Evolutionary conservation across 2,113 vertebrate genomes (phyloP).

Genomic region (Seriola aureovittata): DNA sequence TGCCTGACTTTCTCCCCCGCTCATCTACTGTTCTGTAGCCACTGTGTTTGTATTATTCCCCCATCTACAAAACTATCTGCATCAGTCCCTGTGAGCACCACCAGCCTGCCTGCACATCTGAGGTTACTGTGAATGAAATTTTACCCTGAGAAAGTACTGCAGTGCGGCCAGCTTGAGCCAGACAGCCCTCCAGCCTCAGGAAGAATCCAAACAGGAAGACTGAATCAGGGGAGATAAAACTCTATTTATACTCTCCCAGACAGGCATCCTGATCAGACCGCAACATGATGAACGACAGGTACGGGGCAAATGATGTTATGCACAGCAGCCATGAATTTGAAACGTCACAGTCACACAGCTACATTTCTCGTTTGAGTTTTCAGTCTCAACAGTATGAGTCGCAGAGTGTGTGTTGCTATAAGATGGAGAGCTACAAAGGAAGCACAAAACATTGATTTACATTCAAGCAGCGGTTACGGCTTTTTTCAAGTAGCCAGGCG

Average conservation of each 20-base stretch:
- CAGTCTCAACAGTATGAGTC: background rate
- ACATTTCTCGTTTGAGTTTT: background rate
- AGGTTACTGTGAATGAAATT: constrained; percentile 32
- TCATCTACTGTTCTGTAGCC: background rate
- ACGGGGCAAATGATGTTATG: background rate
- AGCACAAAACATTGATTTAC: constrained; percentile 24
- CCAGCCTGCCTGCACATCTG: constrained; percentile 12
- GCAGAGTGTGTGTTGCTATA: background rate
- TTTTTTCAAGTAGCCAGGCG: constrained; percentile 1
- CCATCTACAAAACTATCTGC: constrained; percentile 16
- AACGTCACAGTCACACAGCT: background rate
- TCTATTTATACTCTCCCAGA: constrained; percentile 35
- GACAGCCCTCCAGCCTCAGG: constrained; percentile 15
- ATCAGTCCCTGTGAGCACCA: constrained; percentile 11
- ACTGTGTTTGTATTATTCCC: background rate
- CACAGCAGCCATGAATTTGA: background rate
- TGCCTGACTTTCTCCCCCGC: background rate
- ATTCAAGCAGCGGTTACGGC: background rate
- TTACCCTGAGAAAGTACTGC: constrained; percentile 35
- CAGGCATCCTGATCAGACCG: constrained; percentile 32
- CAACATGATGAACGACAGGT: background rate
- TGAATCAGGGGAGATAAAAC: constrained; percentile 56
- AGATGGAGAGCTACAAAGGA: background rate
- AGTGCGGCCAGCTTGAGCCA: constrained; percentile 29
- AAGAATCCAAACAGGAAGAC: constrained; percentile 59